phyloP scores from a whole-genome alignment of 2,888 invertebrate genomes.

The Nyleta sp. region DNA sequence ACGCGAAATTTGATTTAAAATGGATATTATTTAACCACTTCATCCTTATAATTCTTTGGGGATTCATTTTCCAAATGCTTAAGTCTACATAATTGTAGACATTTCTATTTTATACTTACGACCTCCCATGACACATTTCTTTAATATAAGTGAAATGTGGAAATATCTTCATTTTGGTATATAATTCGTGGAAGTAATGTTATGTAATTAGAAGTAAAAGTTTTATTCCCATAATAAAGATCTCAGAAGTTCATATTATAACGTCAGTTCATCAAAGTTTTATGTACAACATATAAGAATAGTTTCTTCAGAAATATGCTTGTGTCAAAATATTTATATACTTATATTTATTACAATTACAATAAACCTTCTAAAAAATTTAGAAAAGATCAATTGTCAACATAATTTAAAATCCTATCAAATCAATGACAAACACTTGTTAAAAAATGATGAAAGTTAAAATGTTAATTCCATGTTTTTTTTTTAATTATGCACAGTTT shows the following conservation, averaged over 20 bases:
- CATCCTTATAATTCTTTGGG: background rate
- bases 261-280: constrained; percentile 14
- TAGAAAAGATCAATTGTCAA: too few species aligned
- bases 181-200: constrained; percentile 10
- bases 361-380: too few species aligned
- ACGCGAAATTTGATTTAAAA: too few species aligned
- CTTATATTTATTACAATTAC: too few species aligned
- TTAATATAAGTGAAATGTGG: constrained; percentile 9
- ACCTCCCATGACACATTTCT: constrained; percentile 15
- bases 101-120: constrained; percentile 20
- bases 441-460: too few species aligned
- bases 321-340: too few species aligned
- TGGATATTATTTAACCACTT: constrained; percentile 4
- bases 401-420: too few species aligned
- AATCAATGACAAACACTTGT: too few species aligned
- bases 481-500: too few species aligned
- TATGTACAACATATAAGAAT: constrained; percentile 1
- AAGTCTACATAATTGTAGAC: constrained; percentile 19
- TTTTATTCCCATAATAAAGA: constrained; percentile 17
- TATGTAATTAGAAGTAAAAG: constrained; percentile 23
- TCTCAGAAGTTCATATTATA: constrained; percentile 7
- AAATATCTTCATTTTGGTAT: constrained; percentile 17
- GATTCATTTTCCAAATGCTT: constrained; percentile 10
- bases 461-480: too few species aligned
- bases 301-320: too few species aligned